phyloP scores from a whole-genome alignment of 2,888 invertebrate species.

The Tiliacea citrago region DNA sequence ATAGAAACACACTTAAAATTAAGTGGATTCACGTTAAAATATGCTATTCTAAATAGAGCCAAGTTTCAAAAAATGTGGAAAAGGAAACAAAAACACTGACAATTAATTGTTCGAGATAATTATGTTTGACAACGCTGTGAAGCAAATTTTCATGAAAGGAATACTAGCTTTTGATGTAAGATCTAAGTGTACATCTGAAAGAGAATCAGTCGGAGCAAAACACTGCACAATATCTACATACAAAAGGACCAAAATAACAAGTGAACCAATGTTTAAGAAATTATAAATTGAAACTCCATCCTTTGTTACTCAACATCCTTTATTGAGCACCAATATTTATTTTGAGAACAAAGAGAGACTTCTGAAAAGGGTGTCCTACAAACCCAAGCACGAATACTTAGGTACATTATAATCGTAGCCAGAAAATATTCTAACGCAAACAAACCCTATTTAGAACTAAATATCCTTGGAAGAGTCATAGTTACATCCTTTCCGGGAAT shows the following conservation, averaged over 20 bases:
- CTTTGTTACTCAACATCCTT: conserved; percentile 40
- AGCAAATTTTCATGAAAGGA: background rate
- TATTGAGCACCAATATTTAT: conserved; percentile 53
- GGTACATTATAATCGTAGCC: conserved; percentile 36
- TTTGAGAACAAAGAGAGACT: conserved; percentile 46
- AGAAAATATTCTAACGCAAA: conserved; percentile 61
- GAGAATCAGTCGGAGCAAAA: background rate
- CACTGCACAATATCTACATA: conserved; percentile 10
- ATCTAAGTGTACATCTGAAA: conserved; percentile 1
- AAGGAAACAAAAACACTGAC: conserved; percentile 9
- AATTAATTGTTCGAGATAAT: conserved; percentile 12
- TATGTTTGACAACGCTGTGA: conserved; percentile 1
- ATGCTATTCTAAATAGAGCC: conserved; percentile 53
- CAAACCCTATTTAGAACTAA: conserved; percentile 66
- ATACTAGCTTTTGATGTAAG: conserved; percentile 13
- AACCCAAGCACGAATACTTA: conserved; percentile 31
- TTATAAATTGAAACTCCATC: conserved; percentile 25
- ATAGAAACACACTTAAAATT: conserved; percentile 41
- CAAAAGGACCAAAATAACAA: conserved; percentile 18
- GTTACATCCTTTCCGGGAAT: conserved; percentile 72
- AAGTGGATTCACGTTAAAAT: conserved; percentile 51
- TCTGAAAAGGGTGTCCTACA: conserved; percentile 33
- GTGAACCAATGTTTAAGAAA: conserved; percentile 21
- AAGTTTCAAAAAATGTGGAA: conserved; percentile 36
- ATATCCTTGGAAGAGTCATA: conserved; percentile 53